A percentile compares a stretch with the other conserved stretches of the same genome.
Conservation (phyloP, 2,113 vertebrate genomes). For the Halcyon senegalensis region DNA sequence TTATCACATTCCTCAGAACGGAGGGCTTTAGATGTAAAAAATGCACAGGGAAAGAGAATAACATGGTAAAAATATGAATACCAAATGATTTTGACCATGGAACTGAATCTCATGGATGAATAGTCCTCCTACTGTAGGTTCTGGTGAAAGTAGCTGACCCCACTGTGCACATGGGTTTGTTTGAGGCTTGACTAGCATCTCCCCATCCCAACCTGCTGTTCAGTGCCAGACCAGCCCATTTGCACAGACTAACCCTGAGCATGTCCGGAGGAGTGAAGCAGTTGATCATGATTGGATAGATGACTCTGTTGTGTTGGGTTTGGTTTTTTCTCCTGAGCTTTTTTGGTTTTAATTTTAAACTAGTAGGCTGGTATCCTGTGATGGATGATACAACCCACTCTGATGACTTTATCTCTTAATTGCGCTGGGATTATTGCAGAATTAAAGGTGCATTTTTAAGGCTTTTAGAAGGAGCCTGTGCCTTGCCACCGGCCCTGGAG, state of each 20-base stretch:
- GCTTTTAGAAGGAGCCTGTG: not conserved
- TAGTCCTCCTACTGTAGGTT: fast-evolving
- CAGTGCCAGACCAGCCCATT: not conserved
- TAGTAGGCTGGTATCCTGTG: not conserved
- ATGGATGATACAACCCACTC: not conserved
- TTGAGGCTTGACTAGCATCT: not conserved
- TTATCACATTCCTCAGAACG: no score
- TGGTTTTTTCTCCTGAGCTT: not conserved
- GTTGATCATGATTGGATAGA: not conserved
- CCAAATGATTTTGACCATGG: not conserved
- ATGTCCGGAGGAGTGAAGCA: fast-evolving
- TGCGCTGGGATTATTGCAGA: not conserved
- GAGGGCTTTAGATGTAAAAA: no score
- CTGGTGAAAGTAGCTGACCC: not conserved
- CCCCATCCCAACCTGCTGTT: not conserved
- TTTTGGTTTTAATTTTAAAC: not conserved
- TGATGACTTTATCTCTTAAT: not conserved
- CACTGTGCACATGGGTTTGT: fast-evolving
- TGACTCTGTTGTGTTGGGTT: not conserved
- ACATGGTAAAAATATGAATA: no score
- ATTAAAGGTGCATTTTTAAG: not conserved
- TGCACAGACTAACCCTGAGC: not conserved
- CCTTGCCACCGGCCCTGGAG: not conserved
- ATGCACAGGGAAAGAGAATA: no score
- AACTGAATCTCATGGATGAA: not conserved